Conservation (phyloP, 2,888 invertebrate genomes). For the Parasteatoda lunata region DNA sequence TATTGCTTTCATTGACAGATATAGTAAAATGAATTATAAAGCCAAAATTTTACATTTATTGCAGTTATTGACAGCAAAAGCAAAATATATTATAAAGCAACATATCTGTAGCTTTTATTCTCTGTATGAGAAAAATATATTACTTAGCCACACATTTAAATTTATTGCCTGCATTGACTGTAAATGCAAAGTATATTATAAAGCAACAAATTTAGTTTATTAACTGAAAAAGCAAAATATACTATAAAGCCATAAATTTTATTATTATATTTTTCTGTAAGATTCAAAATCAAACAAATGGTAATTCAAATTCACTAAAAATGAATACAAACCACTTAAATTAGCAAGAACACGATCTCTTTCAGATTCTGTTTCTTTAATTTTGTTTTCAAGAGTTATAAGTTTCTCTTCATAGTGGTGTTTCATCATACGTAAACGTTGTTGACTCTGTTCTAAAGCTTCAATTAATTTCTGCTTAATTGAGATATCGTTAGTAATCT, state of each 20-base stretch:
- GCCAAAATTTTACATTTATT: too few species aligned
- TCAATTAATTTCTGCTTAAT: conserved; percentile 95
- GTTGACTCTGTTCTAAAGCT: conserved; percentile 91
- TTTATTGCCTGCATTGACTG: too few species aligned
- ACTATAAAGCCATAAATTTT: background rate
- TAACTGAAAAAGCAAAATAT: background rate
- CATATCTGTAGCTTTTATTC: too few species aligned
- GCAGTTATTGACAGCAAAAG: too few species aligned
- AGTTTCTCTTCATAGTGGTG: conserved; percentile 95
- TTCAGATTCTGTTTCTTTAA: conserved; percentile 91
- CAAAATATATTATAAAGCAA: too few species aligned
- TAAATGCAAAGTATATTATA: too few species aligned
- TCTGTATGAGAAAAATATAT: too few species aligned
- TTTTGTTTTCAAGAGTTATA: conserved; percentile 86
- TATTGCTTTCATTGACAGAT: too few species aligned
- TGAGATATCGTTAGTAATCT: conserved; percentile 93
- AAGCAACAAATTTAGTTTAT: too few species aligned
- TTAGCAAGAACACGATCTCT: conserved; percentile 86
- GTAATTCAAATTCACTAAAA: background rate
- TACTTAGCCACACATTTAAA: too few species aligned
- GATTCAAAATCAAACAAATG: background rate
- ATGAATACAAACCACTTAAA: conserved; percentile 71
- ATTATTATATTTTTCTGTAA: background rate
- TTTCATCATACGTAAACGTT: conserved; percentile 87
- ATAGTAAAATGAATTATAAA: too few species aligned